Conservation (phyloP, 2,113 vertebrate genomes). For the Bothrops jararaca region DNA sequence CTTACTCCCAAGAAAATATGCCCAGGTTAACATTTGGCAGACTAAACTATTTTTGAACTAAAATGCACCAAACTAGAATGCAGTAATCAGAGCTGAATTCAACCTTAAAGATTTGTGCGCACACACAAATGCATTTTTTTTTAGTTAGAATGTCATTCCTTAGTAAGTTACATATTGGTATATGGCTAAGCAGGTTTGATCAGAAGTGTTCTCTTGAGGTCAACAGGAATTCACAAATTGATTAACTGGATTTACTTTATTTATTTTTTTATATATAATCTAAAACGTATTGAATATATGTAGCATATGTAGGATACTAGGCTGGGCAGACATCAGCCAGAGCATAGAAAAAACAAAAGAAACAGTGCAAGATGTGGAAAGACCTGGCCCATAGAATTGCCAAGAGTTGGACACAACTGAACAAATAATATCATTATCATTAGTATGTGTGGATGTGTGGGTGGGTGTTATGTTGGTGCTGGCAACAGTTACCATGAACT, state of each 20-base stretch:
- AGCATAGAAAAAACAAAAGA: not conserved
- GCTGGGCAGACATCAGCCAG: not conserved
- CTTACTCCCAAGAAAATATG: not conserved
- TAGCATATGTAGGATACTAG: not conserved
- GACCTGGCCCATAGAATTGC: not conserved
- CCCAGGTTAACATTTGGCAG: not conserved
- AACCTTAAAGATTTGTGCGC: not conserved
- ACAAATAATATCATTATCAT: too few relatives aligned
- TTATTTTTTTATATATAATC: not conserved
- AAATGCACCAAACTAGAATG: not conserved
- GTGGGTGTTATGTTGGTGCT: not conserved
- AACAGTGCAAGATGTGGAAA: not conserved
- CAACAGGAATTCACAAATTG: not conserved
- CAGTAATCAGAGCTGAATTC: not conserved
- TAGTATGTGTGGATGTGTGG: not conserved
- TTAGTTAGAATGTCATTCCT: not conserved
- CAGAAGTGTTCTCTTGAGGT: not conserved
- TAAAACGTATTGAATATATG: not conserved
- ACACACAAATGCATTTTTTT: not conserved
- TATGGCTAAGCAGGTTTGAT: not conserved
- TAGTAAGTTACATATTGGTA: not conserved
- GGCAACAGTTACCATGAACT: not conserved
- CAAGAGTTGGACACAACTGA: not conserved
- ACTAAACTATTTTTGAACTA: not conserved
- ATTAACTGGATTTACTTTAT: not conserved